Evolutionary conservation across 2,888 invertebrate genomes (phyloP).

Genomic region (Adelphocoris suturalis): DNA sequence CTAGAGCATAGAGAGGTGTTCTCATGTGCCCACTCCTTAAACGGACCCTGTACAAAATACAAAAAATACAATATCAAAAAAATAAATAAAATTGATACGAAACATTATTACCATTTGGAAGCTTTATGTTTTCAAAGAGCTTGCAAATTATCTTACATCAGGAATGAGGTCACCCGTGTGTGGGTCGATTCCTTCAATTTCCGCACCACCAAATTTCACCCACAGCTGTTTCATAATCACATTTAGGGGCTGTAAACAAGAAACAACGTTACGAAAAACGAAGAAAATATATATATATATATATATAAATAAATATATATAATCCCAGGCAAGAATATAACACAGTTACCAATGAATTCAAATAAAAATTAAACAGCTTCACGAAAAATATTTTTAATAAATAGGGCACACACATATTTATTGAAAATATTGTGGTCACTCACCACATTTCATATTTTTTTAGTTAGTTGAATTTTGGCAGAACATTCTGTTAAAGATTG

Average conservation of each 20-base stretch:
- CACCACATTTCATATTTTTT: too few species aligned
- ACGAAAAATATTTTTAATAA: too few species aligned
- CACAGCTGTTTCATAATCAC: constrained; percentile 73
- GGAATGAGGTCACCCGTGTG: constrained; percentile 72
- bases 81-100: background rate
- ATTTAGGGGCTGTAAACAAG: constrained; percentile 69
- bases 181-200: constrained; percentile 73
- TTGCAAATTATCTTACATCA: constrained; percentile 64
- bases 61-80: background rate
- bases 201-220: constrained; percentile 72
- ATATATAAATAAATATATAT: too few species aligned
- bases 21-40: constrained; percentile 69
- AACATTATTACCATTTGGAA: too few species aligned
- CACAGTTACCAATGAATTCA: too few species aligned
- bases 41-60: constrained; percentile 65
- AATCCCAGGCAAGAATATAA: too few species aligned
- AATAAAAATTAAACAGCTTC: too few species aligned
- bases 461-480: too few species aligned
- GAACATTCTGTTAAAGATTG: too few species aligned
- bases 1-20: constrained; percentile 16
- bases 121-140: background rate
- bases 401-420: too few species aligned
- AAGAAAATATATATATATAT: too few species aligned
- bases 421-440: too few species aligned
- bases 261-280: background rate